Evolutionary conservation across 2,113 vertebrate genomes (phyloP).

Genomic region (Antechinus stuartii): DNA sequence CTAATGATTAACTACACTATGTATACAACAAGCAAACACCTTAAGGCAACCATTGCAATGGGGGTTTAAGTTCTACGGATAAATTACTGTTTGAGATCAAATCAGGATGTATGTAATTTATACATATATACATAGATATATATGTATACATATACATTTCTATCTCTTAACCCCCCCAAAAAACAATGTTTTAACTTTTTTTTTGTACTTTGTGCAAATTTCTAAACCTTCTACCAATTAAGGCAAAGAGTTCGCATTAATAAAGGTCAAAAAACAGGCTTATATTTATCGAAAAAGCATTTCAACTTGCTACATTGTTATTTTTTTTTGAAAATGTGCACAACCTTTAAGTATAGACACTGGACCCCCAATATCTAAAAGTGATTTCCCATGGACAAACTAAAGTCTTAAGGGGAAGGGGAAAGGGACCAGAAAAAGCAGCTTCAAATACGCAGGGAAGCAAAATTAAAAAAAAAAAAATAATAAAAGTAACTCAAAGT

Average conservation of each 20-base stretch:
- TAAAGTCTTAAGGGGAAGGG: slow-evolving; percentile 69
- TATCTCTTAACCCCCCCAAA: slow-evolving; percentile 84
- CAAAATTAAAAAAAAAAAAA: slow-evolving; percentile 63
- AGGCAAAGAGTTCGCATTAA: slow-evolving; percentile 84
- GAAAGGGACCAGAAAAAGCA: slow-evolving; percentile 81
- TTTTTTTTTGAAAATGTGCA: slow-evolving; percentile 74
- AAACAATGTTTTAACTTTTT: slow-evolving; percentile 77
- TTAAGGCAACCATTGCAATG: slow-evolving; percentile 91
- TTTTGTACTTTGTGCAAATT: slow-evolving; percentile 89
- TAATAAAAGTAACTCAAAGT: slow-evolving; percentile 75
- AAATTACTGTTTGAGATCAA: slow-evolving; percentile 69
- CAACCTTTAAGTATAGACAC: slow-evolving; percentile 67
- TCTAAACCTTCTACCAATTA: slow-evolving; percentile 85
- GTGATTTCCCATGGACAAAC: slow-evolving; percentile 80
- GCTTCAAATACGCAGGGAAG: slow-evolving; percentile 77
- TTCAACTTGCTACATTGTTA: slow-evolving; percentile 75
- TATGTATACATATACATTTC: slow-evolving; percentile 66
- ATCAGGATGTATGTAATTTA: slow-evolving; percentile 57
- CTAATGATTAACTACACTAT: slow-evolving; percentile 79
- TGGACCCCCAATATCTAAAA: slow-evolving; percentile 71
- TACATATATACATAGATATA: slow-evolving; percentile 26
- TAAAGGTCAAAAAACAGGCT: slow-evolving; percentile 82
- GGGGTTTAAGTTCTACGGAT: slow-evolving; percentile 76
- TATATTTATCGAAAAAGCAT: slow-evolving; percentile 76
- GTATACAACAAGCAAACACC: slow-evolving; percentile 86